Evolutionary conservation across 2,113 vertebrate species (phyloP), one percentile per base, ranked within the genome.

Genomic region (Pungitius pungitius): DNA sequence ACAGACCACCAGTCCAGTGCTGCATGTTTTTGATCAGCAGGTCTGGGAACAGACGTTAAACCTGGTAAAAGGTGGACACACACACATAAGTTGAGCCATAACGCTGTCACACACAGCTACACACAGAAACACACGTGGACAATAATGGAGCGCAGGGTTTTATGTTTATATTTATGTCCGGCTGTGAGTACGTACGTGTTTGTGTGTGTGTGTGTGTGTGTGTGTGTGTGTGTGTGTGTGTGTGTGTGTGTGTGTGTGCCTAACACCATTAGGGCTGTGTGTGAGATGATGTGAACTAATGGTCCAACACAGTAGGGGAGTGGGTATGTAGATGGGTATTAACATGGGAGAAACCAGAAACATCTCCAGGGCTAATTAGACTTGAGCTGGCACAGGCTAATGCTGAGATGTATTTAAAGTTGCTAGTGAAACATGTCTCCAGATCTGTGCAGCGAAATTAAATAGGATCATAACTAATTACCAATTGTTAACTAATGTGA

Each of bases 11-110:
- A 49, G 75, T 76, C 65, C 69, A 47, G 37, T 1, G 49, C 67
- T 68, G 83, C 60, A 74, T 87, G 89, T 68, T 87, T 90, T 87
- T 90, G 85, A 90, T 90, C 83, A 88, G 51, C 39, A 55, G 66
- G 74, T 84, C 87, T 88, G 79, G 81, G 73, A 85, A 85, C 72
- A 78, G n/a, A 17, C 78, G 81, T 88, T 86, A 86, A 87, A 84
- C 60, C 58, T 60, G 71, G 72, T 72, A 77, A 82, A 65, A 81
- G 47, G 60, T 70, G 74, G 69, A 68, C 42, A 54, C 57, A 52
- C 52, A 68, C 52, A 60, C 58, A 73, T 27, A 76, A 56, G 49
- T 18, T 51, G n/a, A 39, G 75, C 56, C 57, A 84, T 84, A 85
- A 85, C 58, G 55, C 80, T 85, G 82, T 81, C 84, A 85, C 73